Conservation (phyloP, 2,113 vertebrate genomes). For the Chloropsis hardwickii region DNA sequence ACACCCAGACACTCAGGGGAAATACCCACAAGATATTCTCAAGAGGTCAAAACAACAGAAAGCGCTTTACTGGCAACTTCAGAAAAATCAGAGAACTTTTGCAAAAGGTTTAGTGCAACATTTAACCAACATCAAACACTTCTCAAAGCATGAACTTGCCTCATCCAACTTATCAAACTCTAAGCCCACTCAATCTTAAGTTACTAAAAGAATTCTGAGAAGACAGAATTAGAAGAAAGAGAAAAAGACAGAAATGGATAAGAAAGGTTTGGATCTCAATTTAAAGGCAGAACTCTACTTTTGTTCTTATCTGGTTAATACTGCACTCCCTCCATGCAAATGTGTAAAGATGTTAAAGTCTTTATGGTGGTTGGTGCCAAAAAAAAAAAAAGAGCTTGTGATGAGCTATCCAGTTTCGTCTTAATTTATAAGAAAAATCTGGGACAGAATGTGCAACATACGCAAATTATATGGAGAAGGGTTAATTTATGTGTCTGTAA, state of each 20-base stretch:
- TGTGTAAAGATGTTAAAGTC: neutral
- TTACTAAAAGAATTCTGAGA: fast-evolving
- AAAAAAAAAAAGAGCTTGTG: neutral
- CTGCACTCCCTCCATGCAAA: neutral
- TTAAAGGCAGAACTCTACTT: neutral
- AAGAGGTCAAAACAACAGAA: neutral
- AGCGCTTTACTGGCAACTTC: neutral
- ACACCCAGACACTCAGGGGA: neutral
- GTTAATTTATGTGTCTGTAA: neutral
- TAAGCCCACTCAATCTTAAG: neutral
- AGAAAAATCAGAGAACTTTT: neutral
- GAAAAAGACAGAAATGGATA: neutral
- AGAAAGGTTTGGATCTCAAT: neutral
- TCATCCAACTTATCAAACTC: neutral
- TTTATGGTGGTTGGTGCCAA: neutral
- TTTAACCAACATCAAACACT: neutral
- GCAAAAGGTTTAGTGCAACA: neutral
- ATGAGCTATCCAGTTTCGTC: neutral
- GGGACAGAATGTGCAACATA: neutral
- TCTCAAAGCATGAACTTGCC: neutral
- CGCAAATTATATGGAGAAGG: neutral
- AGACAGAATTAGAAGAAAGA: neutral
- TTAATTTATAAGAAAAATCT: neutral
- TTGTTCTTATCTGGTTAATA: neutral
- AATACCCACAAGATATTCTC: neutral